These are phyloP conservation scores for Monodelphis domestica DNA, from an alignment of 2,797 vertebrate species.

Conservation along the genomic window DNA sequence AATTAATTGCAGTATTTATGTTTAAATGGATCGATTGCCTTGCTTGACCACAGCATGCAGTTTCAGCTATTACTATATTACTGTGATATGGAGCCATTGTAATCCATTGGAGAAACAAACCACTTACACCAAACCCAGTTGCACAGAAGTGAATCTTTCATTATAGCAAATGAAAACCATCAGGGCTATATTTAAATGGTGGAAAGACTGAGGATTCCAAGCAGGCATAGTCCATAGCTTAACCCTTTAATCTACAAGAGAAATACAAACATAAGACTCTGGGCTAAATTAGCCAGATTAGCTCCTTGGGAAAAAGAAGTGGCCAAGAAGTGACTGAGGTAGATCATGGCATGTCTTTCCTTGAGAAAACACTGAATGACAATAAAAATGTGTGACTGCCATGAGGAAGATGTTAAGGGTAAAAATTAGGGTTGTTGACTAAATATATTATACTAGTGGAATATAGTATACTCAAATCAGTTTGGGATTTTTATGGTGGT, in stretches of 20 bases:
- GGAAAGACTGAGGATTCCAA: constrained; percentile 34
- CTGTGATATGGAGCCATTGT: constrained; percentile 68
- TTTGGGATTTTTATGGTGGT: too few relatives aligned
- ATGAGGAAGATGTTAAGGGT: too few relatives aligned
- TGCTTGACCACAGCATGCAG: constrained; percentile 77
- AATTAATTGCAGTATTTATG: constrained; percentile 83
- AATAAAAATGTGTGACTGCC: constrained; percentile 12
- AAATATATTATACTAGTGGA: too few relatives aligned
- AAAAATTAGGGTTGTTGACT: too few relatives aligned
- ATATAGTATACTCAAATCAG: too few relatives aligned
- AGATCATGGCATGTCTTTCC: background rate
- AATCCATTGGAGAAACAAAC: constrained; percentile 77
- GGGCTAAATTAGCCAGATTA: background rate
- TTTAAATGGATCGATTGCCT: constrained; percentile 77
- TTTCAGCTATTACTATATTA: constrained; percentile 74
- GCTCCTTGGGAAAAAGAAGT: constrained; percentile 14
- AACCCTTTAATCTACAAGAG: constrained; percentile 24
- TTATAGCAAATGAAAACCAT: constrained; percentile 56
- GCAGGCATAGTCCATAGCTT: constrained; percentile 39
- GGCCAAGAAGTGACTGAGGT: background rate
- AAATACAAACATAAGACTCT: constrained; percentile 9
- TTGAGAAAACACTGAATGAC: background rate
- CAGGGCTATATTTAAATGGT: constrained; percentile 67
- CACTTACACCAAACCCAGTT: constrained; percentile 71
- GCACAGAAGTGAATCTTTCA: constrained; percentile 65